Evolutionary conservation across 1,140 invertebrate genomes (phyloP), one percentile per base, ranked within the genome.

Genomic region (Olivierus martensii): DNA sequence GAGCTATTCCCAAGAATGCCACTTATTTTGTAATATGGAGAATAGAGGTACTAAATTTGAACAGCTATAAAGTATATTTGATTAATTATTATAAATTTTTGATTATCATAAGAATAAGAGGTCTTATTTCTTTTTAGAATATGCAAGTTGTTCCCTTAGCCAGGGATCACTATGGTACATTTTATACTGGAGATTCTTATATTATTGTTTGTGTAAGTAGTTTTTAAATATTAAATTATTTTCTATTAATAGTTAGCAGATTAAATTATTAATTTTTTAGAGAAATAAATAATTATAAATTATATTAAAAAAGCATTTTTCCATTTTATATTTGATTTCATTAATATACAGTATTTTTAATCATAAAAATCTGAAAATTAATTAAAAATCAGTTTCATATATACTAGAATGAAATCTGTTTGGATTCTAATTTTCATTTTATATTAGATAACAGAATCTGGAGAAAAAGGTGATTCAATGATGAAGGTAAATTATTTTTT

Each of bases 141-240:
- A 73, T 87, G 61, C 77, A 80, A 36, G 75, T 87, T 10, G 80
- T 84, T 43, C 72, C 84, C 14, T 69, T 90, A 12, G 77, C 84
- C 18, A 76, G 77, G 61, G 77, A 80, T 48, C 80, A 87, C 64
- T 85, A 86, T 69, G 87, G 87, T 19, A 81, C 75, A 47, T 92
- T 93, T 70, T 81, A 83, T 67, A 81, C 84, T 62, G 82, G 81
- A 22, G 86, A 90, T 56, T 84, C 84, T 1, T 93, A 92, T 67
- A 78, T 93, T 47, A 73, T 92, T 56, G 84, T 87, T 63, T 83
- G 83, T 12, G 82, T 84, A 46, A 83, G 67, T 66, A 54, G 21
- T n/a, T 45, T 35, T 35, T 53, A 49, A 15, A 42, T 7, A 52
- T 35, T 38, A 22, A 15, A 35, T 39, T 38, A 21, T 52, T 51